Evolutionary conservation across 2,888 invertebrate species (phyloP).

Genomic region (Brachylomia viminalis): DNA sequence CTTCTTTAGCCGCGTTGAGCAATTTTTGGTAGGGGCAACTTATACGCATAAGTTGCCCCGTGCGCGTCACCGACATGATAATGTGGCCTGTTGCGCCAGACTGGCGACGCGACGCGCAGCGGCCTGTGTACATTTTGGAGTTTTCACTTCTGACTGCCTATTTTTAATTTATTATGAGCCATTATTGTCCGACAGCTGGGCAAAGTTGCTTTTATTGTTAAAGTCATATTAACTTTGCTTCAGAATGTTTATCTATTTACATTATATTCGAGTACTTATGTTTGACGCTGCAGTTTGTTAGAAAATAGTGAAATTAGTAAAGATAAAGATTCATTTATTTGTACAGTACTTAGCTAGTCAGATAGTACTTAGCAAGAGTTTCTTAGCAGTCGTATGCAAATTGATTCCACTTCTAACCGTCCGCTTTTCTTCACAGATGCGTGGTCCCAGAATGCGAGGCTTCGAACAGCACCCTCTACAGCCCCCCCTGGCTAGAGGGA

Average conservation of each 20-base stretch:
- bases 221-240: background rate
- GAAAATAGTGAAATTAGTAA: background rate
- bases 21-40: no score
- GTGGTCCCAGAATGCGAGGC: slow-evolving; percentile 85
- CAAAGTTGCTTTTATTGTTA: background rate
- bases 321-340: no score
- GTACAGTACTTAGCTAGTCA: no score
- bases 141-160: no score
- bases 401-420: background rate
- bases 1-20: no score
- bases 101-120: no score
- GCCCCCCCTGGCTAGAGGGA: slow-evolving; percentile 77
- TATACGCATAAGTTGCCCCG: no score
- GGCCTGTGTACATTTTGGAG: no score
- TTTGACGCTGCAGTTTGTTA: background rate
- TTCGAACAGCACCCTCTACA: slow-evolving; percentile 78
- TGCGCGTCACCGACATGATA: no score
- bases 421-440: slow-evolving; percentile 75
- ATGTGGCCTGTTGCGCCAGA: no score
- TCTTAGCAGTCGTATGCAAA: background rate
- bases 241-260: background rate
- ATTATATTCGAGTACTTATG: background rate
- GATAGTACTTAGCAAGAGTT: background rate
- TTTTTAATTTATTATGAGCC: background rate
- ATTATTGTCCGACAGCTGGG: background rate